These are phyloP conservation scores for Pterocles gutturalis DNA, from an alignment of 2,113 vertebrate genomes.

Conservation along the genomic window DNA sequence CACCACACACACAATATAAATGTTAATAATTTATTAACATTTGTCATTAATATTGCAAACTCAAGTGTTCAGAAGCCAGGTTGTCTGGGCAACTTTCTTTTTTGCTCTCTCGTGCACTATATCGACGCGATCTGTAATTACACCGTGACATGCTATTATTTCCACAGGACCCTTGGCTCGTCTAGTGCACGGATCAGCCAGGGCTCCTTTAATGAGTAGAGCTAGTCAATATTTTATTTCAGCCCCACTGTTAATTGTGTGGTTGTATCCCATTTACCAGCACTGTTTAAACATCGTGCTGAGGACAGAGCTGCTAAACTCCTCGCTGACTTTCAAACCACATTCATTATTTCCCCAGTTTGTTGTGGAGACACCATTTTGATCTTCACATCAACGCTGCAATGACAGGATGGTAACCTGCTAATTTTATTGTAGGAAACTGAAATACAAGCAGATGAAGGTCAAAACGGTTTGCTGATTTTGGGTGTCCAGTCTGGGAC, in stretches of 20 bases:
- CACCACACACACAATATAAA: background rate
- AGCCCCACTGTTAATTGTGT: background rate
- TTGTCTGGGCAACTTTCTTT: slow-evolving; percentile 5
- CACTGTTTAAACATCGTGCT: background rate
- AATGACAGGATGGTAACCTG: background rate
- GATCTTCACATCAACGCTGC: background rate
- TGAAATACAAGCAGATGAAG: background rate
- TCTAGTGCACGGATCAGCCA: background rate
- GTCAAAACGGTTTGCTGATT: background rate
- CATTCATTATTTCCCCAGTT: background rate
- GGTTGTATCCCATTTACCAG: background rate
- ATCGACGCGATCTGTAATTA: slow-evolving; percentile 27
- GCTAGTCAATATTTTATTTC: slow-evolving; percentile 28
- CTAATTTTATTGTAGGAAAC: background rate
- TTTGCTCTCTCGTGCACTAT: background rate
- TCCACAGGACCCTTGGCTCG: background rate
- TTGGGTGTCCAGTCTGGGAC: background rate
- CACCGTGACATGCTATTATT: background rate
- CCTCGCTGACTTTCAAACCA: background rate
- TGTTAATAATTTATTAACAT: slow-evolving; percentile 45
- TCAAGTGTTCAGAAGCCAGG: background rate
- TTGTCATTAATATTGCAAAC: slow-evolving; percentile 41
- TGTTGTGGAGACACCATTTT: background rate
- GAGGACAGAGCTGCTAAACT: background rate
- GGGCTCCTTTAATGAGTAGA: slow-evolving; percentile 16